phyloP scores from a whole-genome alignment of 1,140 invertebrate genomes.

The Lepidotrigona ventralis region DNA sequence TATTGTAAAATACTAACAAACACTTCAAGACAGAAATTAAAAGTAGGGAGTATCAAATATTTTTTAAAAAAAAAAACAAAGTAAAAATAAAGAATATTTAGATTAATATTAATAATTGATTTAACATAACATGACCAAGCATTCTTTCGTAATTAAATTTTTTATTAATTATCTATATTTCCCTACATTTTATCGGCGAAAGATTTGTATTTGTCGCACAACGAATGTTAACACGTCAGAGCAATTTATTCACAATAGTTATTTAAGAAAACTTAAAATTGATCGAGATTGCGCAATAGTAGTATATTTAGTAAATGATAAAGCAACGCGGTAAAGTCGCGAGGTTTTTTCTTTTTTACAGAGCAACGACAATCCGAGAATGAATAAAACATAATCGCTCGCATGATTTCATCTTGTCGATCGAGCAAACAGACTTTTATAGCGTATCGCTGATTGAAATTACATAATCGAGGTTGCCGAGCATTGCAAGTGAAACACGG shows the following conservation, averaged over 20 bases:
- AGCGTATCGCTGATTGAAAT: constrained; percentile 1
- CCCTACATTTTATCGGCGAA: neutral
- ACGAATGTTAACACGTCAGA: neutral
- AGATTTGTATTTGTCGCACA: neutral
- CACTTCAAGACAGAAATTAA: too few relatives aligned
- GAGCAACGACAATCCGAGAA: neutral
- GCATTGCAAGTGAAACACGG: neutral
- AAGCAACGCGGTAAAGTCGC: neutral
- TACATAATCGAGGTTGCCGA: neutral
- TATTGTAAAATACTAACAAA: too few relatives aligned
- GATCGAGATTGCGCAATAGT: neutral
- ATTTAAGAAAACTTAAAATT: neutral
- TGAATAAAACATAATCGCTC: constrained; percentile 23
- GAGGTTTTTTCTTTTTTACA: neutral
- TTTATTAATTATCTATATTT: neutral
- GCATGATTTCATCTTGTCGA: constrained; percentile 7
- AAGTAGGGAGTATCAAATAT: too few relatives aligned
- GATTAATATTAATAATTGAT: too few relatives aligned
- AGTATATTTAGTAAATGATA: neutral
- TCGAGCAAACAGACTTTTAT: constrained; percentile 24
- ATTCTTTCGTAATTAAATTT: neutral
- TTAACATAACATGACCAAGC: neutral
- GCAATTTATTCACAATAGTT: neutral
- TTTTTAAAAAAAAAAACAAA: too few relatives aligned
- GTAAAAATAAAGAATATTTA: too few relatives aligned